phyloP scores from a whole-genome alignment of 2,113 vertebrate species.

The Thermophis baileyi region DNA sequence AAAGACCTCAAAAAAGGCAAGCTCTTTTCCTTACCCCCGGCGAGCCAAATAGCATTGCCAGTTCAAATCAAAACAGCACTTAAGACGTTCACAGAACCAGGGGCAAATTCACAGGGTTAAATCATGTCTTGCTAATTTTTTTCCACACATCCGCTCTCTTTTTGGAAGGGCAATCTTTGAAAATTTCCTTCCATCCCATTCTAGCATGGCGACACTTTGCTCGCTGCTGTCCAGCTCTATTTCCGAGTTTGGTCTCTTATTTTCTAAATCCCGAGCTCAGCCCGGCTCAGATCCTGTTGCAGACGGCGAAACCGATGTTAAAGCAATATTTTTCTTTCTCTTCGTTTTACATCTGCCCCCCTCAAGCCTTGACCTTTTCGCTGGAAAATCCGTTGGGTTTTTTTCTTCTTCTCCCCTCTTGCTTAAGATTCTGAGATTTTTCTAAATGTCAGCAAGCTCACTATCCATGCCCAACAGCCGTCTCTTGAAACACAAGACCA shows the following conservation, averaged over 20 bases:
- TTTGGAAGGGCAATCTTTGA: neutral
- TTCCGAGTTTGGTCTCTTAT: neutral
- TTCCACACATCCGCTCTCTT: neutral
- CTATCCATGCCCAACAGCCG: conserved; percentile 27
- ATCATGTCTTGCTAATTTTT: neutral
- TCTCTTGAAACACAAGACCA: neutral
- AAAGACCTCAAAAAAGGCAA: neutral
- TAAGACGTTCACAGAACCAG: neutral
- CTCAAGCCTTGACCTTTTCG: conserved; percentile 69
- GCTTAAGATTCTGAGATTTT: conserved; percentile 59
- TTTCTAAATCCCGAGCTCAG: neutral
- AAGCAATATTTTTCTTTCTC: conserved; percentile 42
- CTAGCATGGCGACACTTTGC: accelerated
- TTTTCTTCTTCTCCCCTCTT: conserved; percentile 52
- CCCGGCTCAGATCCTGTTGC: conserved; percentile 40
- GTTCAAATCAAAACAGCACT: neutral
- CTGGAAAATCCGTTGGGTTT: conserved; percentile 67
- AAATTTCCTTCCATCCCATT: neutral
- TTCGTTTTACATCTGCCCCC: neutral
- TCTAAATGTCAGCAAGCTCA: conserved; percentile 72
- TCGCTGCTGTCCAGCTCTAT: accelerated
- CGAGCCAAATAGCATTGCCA: neutral
- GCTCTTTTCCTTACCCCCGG: neutral
- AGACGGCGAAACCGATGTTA: conserved; percentile 47
- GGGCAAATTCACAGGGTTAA: neutral